Base-by-base conservation (phyloP, 2,113 vertebrate species). In the Anser cygnoides region DNA sequence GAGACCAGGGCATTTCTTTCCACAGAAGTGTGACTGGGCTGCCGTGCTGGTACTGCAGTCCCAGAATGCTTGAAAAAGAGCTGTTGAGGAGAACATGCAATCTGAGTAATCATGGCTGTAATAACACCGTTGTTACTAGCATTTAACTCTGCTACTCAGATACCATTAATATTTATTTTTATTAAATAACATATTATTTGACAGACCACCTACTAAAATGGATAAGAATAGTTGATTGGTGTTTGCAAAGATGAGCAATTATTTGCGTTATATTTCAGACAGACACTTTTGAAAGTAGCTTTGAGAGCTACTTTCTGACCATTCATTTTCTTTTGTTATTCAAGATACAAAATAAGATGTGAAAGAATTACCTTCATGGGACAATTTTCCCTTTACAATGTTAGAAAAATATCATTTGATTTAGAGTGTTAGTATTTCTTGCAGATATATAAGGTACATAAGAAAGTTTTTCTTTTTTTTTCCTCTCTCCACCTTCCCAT, bases 371-470 rank as follows among this genome's bases (percentile, higher is more conserved):
- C 31, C 11, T 2, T 76, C 11, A 35, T 26, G 57, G 29, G 39
- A 39, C 12, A 74, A 62, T 65, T 65, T 73, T 54, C 3, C 35
- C 52, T 44, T 12, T 23, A 50, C 31, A 66, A 58, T 55, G 18
- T 16, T 90, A 66, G 22, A 35, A 74, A 77, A 85, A 57, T 35
- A 7, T 35, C 4, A 49, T 57, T 6, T 77, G 63, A 84, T 43
- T 87, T 93, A 26, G 49, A 81, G 18, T 66, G 74, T 28, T 39
- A 16, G 25, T 49, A 66, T 62, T 92, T 93, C 37, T 85, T 95
- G 19, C 67, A 66, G 43, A 59, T 28, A 31, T 77, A 8, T 52
- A 39, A 65, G 28, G 46, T 18, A 26, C 13, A 18, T 54, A 35
- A 3, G 57, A 31, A 68, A 55, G 6, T n/a, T 73, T 84, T 66